Evolutionary conservation across 2,113 vertebrate genomes (phyloP), one percentile per base, ranked within the genome.

Genomic region (Poeciliopsis retropinna): DNA sequence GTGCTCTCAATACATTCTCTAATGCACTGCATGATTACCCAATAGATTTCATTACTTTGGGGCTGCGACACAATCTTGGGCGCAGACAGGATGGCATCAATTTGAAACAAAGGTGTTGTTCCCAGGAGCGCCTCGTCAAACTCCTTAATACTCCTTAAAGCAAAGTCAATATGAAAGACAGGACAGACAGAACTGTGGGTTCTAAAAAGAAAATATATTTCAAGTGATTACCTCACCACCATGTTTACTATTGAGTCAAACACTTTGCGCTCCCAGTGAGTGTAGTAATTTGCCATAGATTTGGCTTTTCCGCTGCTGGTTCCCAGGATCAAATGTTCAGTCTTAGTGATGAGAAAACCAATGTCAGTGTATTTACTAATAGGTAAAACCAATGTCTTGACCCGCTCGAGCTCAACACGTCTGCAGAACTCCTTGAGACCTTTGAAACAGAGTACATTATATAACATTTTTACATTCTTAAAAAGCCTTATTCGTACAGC

Each of bases 381-480:
- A 86, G 98, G 90, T 60, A 93, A 77, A 74, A 89, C 92, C 72
- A 96, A 44, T 5, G 95, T 96, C 73, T 94, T 96, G 39, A 41
- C 28, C 68, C 94, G 87, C 67, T 97, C 96, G n/a, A 13, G 81
- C 57, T 96, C 96, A 28, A 97, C 80, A 57, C 88, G 76, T 70
- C 96, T 95, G 90, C 95, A 99, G 89, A 98, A 99, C 47, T 96
- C 95, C 81, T 97, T 96, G 37, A 94, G 89, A 14, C 94, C 98
- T 99, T 73, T 76, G 64, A 64, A 87, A 54, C 8, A 57, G 25
- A 57, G 13, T 8, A 6, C 61, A 60, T 61, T 0, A 67, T 29
- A 22, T 67, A 8, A 68, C 9, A 54, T 47, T 14, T 37, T 44
- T 34, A 67, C 10, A 25, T 2, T 3, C 28, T 32, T 11, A 5